Evolutionary conservation across 2,113 vertebrate genomes (phyloP).

Genomic region (Menura novaehollandiae): DNA sequence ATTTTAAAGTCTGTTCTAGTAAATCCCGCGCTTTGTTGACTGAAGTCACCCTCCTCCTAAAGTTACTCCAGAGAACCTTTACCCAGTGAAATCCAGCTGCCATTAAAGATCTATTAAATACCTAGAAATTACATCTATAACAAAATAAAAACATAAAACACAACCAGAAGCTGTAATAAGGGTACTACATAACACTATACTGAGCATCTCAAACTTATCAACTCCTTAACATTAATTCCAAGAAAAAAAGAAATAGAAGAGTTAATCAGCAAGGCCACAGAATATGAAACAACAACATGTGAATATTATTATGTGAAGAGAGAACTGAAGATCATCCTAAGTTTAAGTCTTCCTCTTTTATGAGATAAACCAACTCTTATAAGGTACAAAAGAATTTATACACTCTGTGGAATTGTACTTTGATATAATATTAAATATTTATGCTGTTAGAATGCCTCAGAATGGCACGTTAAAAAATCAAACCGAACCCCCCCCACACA

Average conservation of each 20-base stretch:
- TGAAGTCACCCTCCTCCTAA: neutral
- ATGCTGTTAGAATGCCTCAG: neutral
- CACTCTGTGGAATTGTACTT: neutral
- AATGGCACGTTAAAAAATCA: neutral
- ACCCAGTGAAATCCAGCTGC: neutral
- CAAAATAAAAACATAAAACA: neutral
- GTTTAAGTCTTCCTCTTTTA: neutral
- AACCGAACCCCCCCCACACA: neutral
- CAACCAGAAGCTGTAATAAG: neutral
- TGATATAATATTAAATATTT: neutral
- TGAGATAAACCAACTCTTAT: neutral
- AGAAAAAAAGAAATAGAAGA: neutral
- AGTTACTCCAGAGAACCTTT: neutral
- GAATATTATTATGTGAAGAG: neutral
- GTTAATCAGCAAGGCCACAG: neutral
- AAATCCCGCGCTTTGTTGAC: neutral
- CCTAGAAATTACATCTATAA: neutral
- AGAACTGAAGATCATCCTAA: neutral
- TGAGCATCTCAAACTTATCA: neutral
- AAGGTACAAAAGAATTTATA: neutral
- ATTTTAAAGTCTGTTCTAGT: neutral
- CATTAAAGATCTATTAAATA: neutral
- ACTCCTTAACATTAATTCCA: neutral
- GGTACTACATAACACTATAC: rapidly evolving
- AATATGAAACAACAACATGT: neutral